Conservation (phyloP, 2,797 vertebrate genomes). For the Danio albolineatus region DNA sequence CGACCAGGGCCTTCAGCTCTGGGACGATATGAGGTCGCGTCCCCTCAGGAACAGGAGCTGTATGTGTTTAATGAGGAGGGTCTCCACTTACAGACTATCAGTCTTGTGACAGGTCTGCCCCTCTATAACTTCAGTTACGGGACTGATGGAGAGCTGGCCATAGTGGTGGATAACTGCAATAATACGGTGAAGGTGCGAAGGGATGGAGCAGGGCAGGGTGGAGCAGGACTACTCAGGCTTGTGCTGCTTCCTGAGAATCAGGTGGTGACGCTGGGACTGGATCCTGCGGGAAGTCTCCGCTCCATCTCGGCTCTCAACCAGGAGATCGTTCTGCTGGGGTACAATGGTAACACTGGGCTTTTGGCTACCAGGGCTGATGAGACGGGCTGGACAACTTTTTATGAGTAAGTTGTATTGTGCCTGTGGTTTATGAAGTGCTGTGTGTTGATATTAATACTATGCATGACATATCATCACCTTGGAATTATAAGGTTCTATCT, state of each 20-base stretch:
- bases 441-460: slow-evolving; percentile 23
- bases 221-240: slow-evolving; percentile 87
- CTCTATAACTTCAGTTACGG: slow-evolving; percentile 97
- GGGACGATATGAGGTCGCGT: slow-evolving; percentile 94
- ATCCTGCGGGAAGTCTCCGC: slow-evolving; percentile 89
- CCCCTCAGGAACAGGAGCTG: slow-evolving; percentile 94
- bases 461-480: too few relatives aligned
- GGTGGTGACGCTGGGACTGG: slow-evolving; percentile 91
- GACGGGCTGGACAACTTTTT: slow-evolving; percentile 99
- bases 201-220: slow-evolving; percentile 83
- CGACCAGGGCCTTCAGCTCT: slow-evolving; percentile 86
- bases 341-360: slow-evolving; percentile 92
- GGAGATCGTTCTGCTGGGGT: slow-evolving; percentile 95
- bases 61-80: slow-evolving; percentile 95
- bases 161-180: slow-evolving; percentile 92
- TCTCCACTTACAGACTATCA: slow-evolving; percentile 94
- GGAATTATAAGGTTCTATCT: too few relatives aligned
- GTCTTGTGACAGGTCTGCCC: slow-evolving; percentile 94
- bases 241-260: slow-evolving; percentile 96
- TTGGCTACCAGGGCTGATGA: slow-evolving; percentile 97
- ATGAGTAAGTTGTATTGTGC: slow-evolving; percentile 86
- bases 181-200: slow-evolving; percentile 92
- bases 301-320: slow-evolving; percentile 90
- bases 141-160: slow-evolving; percentile 85
- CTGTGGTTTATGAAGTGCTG: slow-evolving; percentile 6